Evolutionary conservation across 2,888 invertebrate species (phyloP).

Genomic region (Crematogaster levior): DNA sequence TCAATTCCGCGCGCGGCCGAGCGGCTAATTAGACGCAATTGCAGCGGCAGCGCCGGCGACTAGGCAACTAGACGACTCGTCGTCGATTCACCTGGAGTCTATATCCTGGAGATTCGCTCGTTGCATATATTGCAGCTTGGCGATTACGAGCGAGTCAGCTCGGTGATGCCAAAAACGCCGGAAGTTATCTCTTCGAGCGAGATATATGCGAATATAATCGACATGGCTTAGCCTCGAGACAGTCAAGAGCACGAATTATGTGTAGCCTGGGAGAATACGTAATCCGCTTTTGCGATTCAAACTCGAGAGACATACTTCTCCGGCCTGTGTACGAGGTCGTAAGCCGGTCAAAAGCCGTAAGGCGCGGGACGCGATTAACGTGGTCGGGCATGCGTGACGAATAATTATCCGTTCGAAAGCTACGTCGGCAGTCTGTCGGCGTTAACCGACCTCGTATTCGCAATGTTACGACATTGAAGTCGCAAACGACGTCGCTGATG

Average conservation of each 20-base stretch:
- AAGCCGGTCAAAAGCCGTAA: slow-evolving; percentile 57
- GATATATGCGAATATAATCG: slow-evolving; percentile 32
- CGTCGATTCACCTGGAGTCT: slow-evolving; percentile 20
- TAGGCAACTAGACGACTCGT: slow-evolving; percentile 38
- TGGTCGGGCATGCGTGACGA: slow-evolving; percentile 77
- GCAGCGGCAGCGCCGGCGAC: slow-evolving; percentile 57
- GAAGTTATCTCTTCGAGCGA: slow-evolving; percentile 36
- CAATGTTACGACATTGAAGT: slow-evolving; percentile 68
- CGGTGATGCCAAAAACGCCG: slow-evolving; percentile 32
- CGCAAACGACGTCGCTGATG: slow-evolving; percentile 59
- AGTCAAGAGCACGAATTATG: slow-evolving; percentile 54
- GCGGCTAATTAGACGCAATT: slow-evolving; percentile 80
- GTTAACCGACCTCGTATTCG: slow-evolving; percentile 51
- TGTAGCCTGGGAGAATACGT: slow-evolving; percentile 44
- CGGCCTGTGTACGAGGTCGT: slow-evolving; percentile 46
- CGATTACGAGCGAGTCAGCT: slow-evolving; percentile 22
- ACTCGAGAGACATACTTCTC: slow-evolving; percentile 36
- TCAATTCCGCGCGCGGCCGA: slow-evolving; percentile 81
- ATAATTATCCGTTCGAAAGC: slow-evolving; percentile 78
- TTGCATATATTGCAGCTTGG: slow-evolving; percentile 69
- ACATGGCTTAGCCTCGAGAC: slow-evolving; percentile 27
- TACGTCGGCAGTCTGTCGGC: slow-evolving; percentile 54
- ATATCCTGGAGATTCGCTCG: slow-evolving; percentile 27
- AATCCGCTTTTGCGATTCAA: slow-evolving; percentile 70
- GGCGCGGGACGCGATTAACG: slow-evolving; percentile 75